phyloP scores from a whole-genome alignment of 1,140 invertebrate genomes.

The Dufourea novaeangliae region DNA sequence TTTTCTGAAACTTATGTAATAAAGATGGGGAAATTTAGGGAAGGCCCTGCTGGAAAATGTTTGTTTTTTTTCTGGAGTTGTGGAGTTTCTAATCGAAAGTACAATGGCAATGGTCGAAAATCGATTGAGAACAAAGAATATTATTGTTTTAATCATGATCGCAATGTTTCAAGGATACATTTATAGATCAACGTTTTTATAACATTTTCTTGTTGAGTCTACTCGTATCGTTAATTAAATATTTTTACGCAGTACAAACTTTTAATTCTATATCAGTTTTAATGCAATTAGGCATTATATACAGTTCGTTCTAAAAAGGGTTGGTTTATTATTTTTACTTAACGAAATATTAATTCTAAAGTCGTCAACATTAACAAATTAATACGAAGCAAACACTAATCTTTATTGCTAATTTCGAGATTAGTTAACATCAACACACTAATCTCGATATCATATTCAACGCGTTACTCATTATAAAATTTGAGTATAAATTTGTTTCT shows the following conservation, averaged over 20 bases:
- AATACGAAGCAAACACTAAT: neutral
- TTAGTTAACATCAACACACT: constrained; percentile 4
- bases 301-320: neutral
- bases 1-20: too few relatives aligned
- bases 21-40: too few relatives aligned
- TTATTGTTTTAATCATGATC: neutral
- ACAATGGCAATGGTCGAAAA: neutral
- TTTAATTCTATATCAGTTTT: neutral
- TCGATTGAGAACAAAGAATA: neutral
- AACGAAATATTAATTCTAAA: neutral
- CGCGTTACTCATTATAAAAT: neutral
- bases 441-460: neutral
- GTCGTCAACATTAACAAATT: neutral
- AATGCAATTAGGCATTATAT: neutral
- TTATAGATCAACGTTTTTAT: neutral
- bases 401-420: neutral
- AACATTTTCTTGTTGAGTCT: neutral
- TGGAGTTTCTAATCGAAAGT: too few relatives aligned
- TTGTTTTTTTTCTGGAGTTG: too few relatives aligned
- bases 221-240: neutral
- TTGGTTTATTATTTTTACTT: neutral
- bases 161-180: neutral
- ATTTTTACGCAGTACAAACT: neutral
- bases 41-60: too few relatives aligned
- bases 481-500: neutral